Conservation (phyloP, 2,888 invertebrate species). For the Torymus aiolomorphi region DNA sequence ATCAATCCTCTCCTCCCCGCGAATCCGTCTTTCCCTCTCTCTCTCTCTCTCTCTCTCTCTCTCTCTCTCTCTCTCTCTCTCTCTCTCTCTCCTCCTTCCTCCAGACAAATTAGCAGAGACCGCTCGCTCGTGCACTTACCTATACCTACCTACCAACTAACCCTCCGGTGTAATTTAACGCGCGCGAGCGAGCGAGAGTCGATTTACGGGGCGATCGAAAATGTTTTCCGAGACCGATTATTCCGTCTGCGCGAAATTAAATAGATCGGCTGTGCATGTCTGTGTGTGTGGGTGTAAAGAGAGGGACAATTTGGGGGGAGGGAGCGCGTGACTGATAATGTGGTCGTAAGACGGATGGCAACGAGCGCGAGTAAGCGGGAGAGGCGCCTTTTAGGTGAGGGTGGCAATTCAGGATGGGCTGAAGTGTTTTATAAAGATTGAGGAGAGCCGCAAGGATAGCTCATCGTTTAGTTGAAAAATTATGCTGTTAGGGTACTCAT, state of each 20-base stretch:
- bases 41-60: background rate
- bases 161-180: slow-evolving; percentile 46
- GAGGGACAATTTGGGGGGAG: slow-evolving; percentile 49
- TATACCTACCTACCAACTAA: slow-evolving; percentile 4
- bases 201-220: slow-evolving; percentile 16
- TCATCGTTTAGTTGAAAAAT: slow-evolving; percentile 48
- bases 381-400: no score
- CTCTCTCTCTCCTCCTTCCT: background rate
- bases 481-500: background rate
- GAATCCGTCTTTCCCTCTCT: slow-evolving; percentile 18
- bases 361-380: slow-evolving; percentile 29
- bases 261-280: slow-evolving; percentile 37
- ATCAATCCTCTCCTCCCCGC: slow-evolving; percentile 17
- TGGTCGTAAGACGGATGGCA: slow-evolving; percentile 55
- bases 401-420: slow-evolving; percentile 41
- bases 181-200: slow-evolving; percentile 19
- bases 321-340: slow-evolving; percentile 54
- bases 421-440: slow-evolving; percentile 51
- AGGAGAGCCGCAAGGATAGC: slow-evolving; percentile 15
- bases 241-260: slow-evolving; percentile 57
- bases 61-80: background rate
- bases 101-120: slow-evolving; percentile 49
- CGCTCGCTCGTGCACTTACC: no score
- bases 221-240: slow-evolving; percentile 47
- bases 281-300: no score